These are phyloP conservation scores for Acanthis flammea DNA, from an alignment of 2,797 vertebrate genomes.

Conservation along the genomic window DNA sequence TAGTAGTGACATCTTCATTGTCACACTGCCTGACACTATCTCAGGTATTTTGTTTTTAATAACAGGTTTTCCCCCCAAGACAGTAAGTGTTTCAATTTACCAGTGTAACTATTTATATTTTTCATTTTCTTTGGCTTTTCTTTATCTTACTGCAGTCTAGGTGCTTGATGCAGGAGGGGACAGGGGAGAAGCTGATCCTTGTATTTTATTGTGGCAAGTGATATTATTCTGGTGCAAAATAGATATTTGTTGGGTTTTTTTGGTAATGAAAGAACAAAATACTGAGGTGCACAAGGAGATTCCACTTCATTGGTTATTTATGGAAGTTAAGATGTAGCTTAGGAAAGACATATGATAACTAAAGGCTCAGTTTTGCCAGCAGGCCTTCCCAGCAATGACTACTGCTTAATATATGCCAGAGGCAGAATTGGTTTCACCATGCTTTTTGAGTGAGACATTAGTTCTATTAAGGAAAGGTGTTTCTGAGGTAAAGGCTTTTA, in stretches of 20 bases:
- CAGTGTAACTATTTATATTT: constrained; percentile 22
- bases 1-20: constrained; percentile 79
- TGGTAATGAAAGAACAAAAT: background rate
- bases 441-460: background rate
- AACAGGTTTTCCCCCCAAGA: constrained; percentile 16
- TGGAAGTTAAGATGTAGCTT: background rate
- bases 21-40: constrained; percentile 38
- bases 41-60: constrained; percentile 58
- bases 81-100: constrained; percentile 49
- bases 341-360: background rate
- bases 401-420: background rate
- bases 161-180: background rate
- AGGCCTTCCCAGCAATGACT: background rate
- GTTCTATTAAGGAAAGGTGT: background rate
- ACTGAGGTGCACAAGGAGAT: background rate
- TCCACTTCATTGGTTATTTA: constrained; percentile 20
- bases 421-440: background rate
- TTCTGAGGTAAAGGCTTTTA: background rate
- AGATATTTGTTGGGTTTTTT: background rate
- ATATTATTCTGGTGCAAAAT: background rate
- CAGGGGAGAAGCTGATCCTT: background rate
- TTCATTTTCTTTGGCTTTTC: constrained; percentile 40
- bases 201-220: background rate
- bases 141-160: background rate
- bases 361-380: background rate